phyloP scores from a whole-genome alignment of 2,888 invertebrate species.

The Lepetodrilus schrolli region DNA sequence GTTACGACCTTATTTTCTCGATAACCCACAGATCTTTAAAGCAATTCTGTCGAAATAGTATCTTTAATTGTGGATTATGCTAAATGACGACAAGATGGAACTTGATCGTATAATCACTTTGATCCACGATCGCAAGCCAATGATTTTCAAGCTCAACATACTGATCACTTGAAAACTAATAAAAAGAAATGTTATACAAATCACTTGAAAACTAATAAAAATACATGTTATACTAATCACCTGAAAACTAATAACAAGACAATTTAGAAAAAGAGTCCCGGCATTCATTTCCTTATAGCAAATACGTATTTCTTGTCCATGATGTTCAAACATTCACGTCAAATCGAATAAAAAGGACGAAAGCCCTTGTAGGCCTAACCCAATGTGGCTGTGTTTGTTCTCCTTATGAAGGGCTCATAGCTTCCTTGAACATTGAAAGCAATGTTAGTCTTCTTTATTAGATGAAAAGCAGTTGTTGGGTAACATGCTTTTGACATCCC shows the following conservation, averaged over 20 bases:
- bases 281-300: neutral
- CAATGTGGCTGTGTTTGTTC: neutral
- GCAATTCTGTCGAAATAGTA: neutral
- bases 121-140: neutral
- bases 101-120: neutral
- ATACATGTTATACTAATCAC: slow-evolving; percentile 1
- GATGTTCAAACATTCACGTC: neutral
- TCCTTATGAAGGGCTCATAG: neutral
- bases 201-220: slow-evolving; percentile 10
- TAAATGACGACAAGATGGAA: neutral
- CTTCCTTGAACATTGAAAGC: neutral
- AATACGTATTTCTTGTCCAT: neutral
- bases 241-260: slow-evolving; percentile 6
- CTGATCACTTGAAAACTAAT: slow-evolving; percentile 16
- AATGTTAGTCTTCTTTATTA: slow-evolving; percentile 9
- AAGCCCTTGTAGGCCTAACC: neutral
- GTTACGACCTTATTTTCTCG: neutral
- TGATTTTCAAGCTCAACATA: neutral
- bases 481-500: slow-evolving; percentile 16
- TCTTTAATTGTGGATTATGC: neutral
- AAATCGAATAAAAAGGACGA: neutral
- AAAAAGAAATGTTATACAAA: slow-evolving; percentile 1
- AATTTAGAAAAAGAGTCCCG: neutral
- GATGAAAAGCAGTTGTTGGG: slow-evolving; percentile 24
- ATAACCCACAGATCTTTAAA: slow-evolving; percentile 1